These are phyloP conservation scores for Serripes groenlandicus DNA, from an alignment of 2,888 invertebrate species.

Conservation along the genomic window DNA sequence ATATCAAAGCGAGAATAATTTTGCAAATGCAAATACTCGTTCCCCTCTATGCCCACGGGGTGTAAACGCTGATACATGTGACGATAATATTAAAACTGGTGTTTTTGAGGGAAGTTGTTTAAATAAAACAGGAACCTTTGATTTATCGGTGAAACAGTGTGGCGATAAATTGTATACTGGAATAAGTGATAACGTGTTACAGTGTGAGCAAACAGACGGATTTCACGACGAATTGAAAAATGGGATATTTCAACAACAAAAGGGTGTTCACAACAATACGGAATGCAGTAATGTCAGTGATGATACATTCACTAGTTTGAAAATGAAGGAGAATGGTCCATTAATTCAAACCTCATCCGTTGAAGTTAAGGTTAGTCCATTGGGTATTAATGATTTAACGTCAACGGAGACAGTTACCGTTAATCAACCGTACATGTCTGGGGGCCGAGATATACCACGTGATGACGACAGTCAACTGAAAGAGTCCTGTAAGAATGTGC, in stretches of 20 bases:
- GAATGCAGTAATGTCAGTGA: slow-evolving; percentile 25
- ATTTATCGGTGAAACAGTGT: not conserved
- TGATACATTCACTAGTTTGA: slow-evolving; percentile 40
- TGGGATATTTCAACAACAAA: slow-evolving; percentile 40
- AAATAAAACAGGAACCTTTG: not conserved
- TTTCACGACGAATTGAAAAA: slow-evolving; percentile 47
- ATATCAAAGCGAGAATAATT: slow-evolving; percentile 35
- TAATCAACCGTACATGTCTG: slow-evolving; percentile 35
- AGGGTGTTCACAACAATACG: slow-evolving; percentile 48
- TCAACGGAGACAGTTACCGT: slow-evolving; percentile 20
- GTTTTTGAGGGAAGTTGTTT: slow-evolving; percentile 20
- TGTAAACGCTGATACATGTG: slow-evolving; percentile 45
- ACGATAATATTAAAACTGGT: slow-evolving; percentile 46
- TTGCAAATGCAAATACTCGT: slow-evolving; percentile 48
- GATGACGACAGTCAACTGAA: not conserved
- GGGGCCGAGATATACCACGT: slow-evolving; percentile 2
- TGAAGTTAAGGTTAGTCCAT: slow-evolving; percentile 26
- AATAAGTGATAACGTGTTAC: not conserved
- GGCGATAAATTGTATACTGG: not conserved
- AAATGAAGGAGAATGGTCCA: slow-evolving; percentile 47
- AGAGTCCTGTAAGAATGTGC: not conserved
- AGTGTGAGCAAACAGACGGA: not conserved
- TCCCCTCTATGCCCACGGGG: slow-evolving; percentile 26
- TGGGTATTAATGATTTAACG: slow-evolving; percentile 30
- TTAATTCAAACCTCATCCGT: slow-evolving; percentile 15